Percentiles rank a stretch among this genome's conserved stretches.
phyloP scores from a whole-genome alignment of 2,797 vertebrate genomes.

The Arnoldichthys spilopterus region DNA sequence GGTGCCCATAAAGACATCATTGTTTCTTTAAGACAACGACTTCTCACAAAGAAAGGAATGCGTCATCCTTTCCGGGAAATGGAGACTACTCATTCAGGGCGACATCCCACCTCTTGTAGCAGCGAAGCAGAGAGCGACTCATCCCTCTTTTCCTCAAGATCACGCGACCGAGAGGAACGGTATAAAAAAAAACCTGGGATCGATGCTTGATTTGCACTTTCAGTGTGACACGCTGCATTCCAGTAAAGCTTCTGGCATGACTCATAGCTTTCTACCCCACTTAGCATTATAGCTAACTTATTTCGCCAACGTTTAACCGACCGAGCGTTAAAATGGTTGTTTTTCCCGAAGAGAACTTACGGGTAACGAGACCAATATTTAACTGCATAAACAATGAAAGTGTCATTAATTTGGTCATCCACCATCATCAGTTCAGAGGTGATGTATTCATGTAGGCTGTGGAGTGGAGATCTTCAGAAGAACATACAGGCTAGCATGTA shows the following conservation, averaged over 20 bases:
- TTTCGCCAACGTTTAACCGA: neutral
- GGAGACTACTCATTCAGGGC: slow-evolving; percentile 44
- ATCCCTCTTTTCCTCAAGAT: slow-evolving; percentile 41
- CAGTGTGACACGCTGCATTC: slow-evolving; percentile 65
- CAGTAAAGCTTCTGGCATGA: slow-evolving; percentile 58
- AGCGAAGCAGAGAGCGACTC: slow-evolving; percentile 49
- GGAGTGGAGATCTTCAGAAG: too few species aligned
- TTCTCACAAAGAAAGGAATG: too few species aligned
- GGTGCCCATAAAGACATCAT: neutral
- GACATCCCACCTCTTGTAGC: slow-evolving; percentile 40
- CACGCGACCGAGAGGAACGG: slow-evolving; percentile 42
- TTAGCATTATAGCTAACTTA: neutral
- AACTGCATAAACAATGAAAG: too few species aligned
- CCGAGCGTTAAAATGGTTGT: too few species aligned
- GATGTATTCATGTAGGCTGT: too few species aligned
- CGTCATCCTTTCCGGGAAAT: slow-evolving; percentile 79
- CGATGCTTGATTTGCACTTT: slow-evolving; percentile 59
- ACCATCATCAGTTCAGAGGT: too few species aligned
- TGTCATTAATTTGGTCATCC: too few species aligned
- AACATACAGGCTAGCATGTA: too few species aligned
- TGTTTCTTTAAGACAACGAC: neutral
- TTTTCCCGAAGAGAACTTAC: too few species aligned
- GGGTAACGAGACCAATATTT: too few species aligned
- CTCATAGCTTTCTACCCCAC: neutral
- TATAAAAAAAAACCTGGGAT: slow-evolving; percentile 22